Conservation (phyloP, 2,113 vertebrate species). For the Dipodomys stephensi region DNA sequence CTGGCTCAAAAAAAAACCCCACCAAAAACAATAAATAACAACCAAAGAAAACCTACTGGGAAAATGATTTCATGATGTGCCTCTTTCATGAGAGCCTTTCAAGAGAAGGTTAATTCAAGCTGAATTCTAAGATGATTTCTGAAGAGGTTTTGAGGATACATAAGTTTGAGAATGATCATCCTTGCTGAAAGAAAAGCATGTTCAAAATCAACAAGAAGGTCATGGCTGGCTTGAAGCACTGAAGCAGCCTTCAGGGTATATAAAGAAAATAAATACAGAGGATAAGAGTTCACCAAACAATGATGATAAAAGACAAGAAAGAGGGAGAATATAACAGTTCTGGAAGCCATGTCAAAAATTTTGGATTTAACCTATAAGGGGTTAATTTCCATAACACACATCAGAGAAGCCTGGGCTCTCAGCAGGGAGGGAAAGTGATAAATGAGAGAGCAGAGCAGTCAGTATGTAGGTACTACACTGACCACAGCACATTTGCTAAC, state of each 20-base stretch:
- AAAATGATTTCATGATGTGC: neutral
- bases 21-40: too few relatives aligned
- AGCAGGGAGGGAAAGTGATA: neutral
- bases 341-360: neutral
- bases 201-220: neutral
- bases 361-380: neutral
- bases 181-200: neutral
- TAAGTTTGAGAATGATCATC: conserved; percentile 13
- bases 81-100: neutral
- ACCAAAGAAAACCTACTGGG: neutral
- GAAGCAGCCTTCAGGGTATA: neutral
- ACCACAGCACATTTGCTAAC: neutral
- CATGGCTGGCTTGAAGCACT: neutral
- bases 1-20: too few relatives aligned
- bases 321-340: neutral
- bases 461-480: neutral
- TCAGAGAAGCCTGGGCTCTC: neutral
- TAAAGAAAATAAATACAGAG: neutral
- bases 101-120: neutral
- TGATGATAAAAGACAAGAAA: neutral
- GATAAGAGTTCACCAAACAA: neutral
- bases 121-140: neutral
- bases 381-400: neutral
- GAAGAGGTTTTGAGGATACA: conserved; percentile 15
- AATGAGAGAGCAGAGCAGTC: too few relatives aligned